Conservation (phyloP, 2,113 vertebrate genomes). For the Sinocyclocheilus rhinocerous region DNA sequence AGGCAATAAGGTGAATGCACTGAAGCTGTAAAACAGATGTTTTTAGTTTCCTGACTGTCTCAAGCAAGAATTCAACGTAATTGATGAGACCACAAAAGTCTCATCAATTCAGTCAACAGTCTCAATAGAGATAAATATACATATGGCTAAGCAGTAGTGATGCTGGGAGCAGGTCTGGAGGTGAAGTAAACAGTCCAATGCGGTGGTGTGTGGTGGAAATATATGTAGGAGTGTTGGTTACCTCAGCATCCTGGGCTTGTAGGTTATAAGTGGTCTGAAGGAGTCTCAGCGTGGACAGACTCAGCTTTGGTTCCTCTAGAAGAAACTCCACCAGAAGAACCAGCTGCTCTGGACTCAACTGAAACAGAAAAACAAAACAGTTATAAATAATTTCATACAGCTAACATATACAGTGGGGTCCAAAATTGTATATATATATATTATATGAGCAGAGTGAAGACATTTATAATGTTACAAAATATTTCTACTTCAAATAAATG, state of each 20-base stretch:
- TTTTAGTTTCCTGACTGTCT: constrained; percentile 6
- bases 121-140: neutral
- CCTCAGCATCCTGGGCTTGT: constrained; percentile 87
- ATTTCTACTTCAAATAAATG: no score
- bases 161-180: neutral
- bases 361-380: neutral
- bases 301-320: constrained; percentile 82
- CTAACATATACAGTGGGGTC: neutral
- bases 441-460: neutral
- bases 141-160: neutral
- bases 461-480: neutral
- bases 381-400: constrained; percentile 25
- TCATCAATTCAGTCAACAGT: no score
- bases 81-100: neutral
- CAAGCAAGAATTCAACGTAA: neutral
- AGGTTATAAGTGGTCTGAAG: constrained; percentile 82
- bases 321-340: constrained; percentile 90
- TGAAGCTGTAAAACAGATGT: neutral
- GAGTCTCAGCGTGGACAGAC: constrained; percentile 67
- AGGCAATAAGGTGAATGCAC: neutral
- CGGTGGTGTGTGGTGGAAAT: neutral
- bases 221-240: constrained; percentile 63
- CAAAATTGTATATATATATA: neutral
- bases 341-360: constrained; percentile 90
- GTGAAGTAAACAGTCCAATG: neutral